Evolutionary conservation across 2,888 invertebrate species (phyloP).

Genomic region (Rhimphoctona megacephalus): DNA sequence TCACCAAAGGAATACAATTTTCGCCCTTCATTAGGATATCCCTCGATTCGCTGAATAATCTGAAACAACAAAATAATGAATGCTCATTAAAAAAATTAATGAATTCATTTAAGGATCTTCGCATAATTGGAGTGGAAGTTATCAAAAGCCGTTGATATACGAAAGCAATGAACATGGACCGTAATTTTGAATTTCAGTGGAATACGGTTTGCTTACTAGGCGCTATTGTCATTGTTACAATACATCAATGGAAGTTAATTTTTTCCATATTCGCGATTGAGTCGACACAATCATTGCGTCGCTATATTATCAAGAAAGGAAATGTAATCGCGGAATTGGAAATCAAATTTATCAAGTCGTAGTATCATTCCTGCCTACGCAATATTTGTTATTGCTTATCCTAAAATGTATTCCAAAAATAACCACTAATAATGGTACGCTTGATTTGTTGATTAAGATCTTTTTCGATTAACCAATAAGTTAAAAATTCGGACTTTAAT

Average conservation of each 20-base stretch:
- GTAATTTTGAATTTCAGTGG: not conserved
- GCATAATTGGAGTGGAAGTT: not conserved
- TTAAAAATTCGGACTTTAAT: not conserved
- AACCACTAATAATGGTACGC: not conserved
- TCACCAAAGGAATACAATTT: not conserved
- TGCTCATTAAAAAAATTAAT: not conserved
- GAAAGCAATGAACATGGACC: not conserved
- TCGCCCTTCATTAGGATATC: conserved; percentile 42
- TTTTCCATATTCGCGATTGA: conserved; percentile 1
- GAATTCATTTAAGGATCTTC: not conserved
- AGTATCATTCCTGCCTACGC: not conserved
- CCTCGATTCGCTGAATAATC: conserved; percentile 45
- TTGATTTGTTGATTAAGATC: not conserved
- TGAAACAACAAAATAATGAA: not conserved
- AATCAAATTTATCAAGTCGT: conserved; percentile 4
- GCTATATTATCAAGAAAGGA: conserved; percentile 17
- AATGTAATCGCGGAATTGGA: conserved; percentile 17
- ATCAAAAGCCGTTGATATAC: not conserved
- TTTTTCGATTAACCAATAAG: not conserved
- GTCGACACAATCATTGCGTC: not conserved
- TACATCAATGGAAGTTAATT: not conserved
- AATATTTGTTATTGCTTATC: not conserved
- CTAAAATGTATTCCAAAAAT: not conserved
- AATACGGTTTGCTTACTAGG: not conserved
- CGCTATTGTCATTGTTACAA: not conserved